Evolutionary conservation across 2,888 invertebrate genomes (phyloP).

Genomic region (Eupelmus urozonus): DNA sequence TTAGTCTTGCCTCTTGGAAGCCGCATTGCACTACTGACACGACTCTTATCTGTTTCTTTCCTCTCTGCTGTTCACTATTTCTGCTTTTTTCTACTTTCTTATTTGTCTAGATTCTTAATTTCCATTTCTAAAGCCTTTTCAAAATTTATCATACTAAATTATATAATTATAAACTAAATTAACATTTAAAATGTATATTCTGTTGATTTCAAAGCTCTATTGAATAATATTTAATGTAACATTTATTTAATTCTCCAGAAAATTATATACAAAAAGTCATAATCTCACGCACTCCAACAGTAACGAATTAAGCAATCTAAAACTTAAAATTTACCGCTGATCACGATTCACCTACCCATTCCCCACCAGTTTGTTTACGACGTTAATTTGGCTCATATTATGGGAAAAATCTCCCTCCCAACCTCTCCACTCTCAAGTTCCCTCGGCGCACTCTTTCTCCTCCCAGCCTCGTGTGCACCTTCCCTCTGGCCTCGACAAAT

Average conservation of each 20-base stretch:
- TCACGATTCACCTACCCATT: too few species aligned
- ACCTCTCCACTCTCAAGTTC: too few species aligned
- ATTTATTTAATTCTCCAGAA: not conserved
- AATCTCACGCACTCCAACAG: too few species aligned
- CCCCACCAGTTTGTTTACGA: constrained; percentile 62
- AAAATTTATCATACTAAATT: not conserved
- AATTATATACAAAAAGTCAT: too few species aligned
- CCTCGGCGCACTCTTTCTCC: constrained; percentile 13
- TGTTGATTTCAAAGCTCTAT: too few species aligned
- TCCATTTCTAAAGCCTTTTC: not conserved
- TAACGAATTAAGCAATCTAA: too few species aligned
- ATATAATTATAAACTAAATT: not conserved
- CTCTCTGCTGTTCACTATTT: constrained; percentile 2
- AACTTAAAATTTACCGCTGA: too few species aligned
- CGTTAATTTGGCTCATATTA: constrained; percentile 64
- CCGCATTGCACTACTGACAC: constrained; percentile 22
- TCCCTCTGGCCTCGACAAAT: constrained; percentile 63
- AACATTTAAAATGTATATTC: too few species aligned
- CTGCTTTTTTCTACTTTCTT: constrained; percentile 3
- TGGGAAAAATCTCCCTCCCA: not conserved
- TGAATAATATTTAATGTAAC: too few species aligned
- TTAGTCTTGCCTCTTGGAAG: not conserved
- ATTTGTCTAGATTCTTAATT: constrained; percentile 11
- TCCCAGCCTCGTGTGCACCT: too few species aligned
- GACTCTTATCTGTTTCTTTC: constrained; percentile 31